Base-by-base conservation (phyloP, 2,113 vertebrate genomes). In the Callipepla californica region DNA sequence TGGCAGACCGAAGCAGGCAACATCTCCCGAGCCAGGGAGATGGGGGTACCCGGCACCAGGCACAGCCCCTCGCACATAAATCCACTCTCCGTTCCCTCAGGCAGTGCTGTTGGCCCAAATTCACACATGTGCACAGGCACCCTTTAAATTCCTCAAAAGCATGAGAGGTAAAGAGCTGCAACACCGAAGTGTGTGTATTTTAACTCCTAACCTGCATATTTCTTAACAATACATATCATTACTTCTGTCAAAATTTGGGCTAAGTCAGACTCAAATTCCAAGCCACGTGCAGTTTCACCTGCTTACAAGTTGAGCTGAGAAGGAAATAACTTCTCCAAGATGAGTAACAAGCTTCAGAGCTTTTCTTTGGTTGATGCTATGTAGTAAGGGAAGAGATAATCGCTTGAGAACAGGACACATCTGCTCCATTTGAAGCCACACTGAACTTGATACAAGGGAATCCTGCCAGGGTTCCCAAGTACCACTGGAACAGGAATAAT, bases 151-250 rank as follows among this genome's bases (percentile, higher is more conserved):
- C n/a, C 17, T 65, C 76, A 48, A 72, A 85, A 57, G 30, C 15
- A 53, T 0, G 8, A 66, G 0, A 38, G 34, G 42, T 15, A 53
- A 73, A 57, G 9, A 26, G n/a, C 8, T 38, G 67, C 6, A 19
- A 36, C 20, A 42, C 13, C 26, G 25, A 68, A 2, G 40, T 20
- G 53, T 58, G 45, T 14, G 63, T 28, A 76, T 63, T 85, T 87
- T 62, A 85, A 83, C 55, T 20, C 45, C 67, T 70, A 70, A 67
- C 34, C 34, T 75, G 10, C 40, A 59, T 2, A 1, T 34, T 45
- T 8, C 66, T 59, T 38, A 78, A 36, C 42, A 18, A 19, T 23
- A 61, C 6, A 3, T 30, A 55, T 30, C 28, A 55, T 55, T 32
- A 55, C 28, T 30, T 68, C 40, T 57, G 44, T 21, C n/a, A 47